phyloP scores from a whole-genome alignment of 2,797 vertebrate genomes.

The Heteromormyrus szaboi region DNA sequence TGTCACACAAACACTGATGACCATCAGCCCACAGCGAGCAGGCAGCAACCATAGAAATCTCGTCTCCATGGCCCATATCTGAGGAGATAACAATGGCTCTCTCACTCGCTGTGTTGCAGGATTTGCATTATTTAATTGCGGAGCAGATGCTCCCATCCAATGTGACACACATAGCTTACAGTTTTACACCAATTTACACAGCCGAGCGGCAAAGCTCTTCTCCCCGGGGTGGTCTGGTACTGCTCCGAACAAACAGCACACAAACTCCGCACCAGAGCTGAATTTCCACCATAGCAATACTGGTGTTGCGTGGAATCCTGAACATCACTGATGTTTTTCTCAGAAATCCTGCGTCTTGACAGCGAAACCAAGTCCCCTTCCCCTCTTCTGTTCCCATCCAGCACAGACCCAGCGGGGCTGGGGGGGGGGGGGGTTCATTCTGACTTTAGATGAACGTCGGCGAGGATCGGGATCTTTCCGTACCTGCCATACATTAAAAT shows the following conservation, averaged over 20 bases:
- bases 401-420: background rate
- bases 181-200: background rate
- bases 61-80: background rate
- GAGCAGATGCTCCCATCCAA: constrained; percentile 7
- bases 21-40: background rate
- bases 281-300: background rate
- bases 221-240: background rate
- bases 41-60: background rate
- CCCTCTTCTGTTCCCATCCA: background rate
- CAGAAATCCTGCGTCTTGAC: background rate
- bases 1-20: background rate
- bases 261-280: background rate
- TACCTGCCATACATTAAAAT: background rate
- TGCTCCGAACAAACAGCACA: background rate
- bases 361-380: background rate
- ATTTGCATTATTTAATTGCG: constrained; percentile 9
- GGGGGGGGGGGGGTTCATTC: background rate
- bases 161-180: background rate
- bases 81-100: background rate
- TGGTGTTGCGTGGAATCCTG: background rate
- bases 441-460: background rate
- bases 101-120: background rate
- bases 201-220: background rate
- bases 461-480: background rate
- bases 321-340: background rate